phyloP scores from a whole-genome alignment of 2,888 invertebrate species.

The Euzophera pinguis region DNA sequence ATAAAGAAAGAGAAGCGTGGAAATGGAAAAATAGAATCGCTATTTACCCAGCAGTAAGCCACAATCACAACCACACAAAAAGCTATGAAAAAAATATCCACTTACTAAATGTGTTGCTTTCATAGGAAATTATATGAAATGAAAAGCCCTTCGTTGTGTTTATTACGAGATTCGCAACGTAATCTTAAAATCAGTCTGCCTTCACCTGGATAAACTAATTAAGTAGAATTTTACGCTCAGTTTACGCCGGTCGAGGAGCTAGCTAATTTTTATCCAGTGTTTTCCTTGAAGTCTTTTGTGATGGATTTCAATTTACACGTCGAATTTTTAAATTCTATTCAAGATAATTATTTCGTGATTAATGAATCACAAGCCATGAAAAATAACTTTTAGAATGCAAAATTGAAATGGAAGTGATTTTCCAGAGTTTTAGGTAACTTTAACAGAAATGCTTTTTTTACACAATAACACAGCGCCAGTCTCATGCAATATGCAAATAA shows the following conservation, averaged over 20 bases:
- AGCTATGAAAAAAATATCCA: too few relatives aligned
- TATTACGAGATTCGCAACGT: constrained; percentile 35
- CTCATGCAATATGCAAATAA: constrained; percentile 10
- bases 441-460: constrained; percentile 1
- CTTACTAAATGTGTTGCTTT: too few relatives aligned
- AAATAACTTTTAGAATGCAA: not conserved
- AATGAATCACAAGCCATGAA: not conserved
- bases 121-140: too few relatives aligned
- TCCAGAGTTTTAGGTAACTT: too few relatives aligned
- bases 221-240: constrained; percentile 41
- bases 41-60: too few relatives aligned
- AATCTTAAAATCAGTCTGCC: constrained; percentile 41
- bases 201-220: constrained; percentile 44
- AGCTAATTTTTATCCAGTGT: constrained; percentile 15
- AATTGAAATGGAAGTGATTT: too few relatives aligned
- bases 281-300: not conserved
- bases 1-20: too few relatives aligned
- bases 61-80: too few relatives aligned
- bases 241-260: constrained; percentile 24
- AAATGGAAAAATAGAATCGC: too few relatives aligned
- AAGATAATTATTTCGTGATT: not conserved
- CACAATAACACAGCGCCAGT: not conserved
- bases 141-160: constrained; percentile 24
- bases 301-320: too few relatives aligned
- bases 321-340: too few relatives aligned